Evolutionary conservation across 1,140 invertebrate species (phyloP).

Genomic region (Lethocerus indicus): DNA sequence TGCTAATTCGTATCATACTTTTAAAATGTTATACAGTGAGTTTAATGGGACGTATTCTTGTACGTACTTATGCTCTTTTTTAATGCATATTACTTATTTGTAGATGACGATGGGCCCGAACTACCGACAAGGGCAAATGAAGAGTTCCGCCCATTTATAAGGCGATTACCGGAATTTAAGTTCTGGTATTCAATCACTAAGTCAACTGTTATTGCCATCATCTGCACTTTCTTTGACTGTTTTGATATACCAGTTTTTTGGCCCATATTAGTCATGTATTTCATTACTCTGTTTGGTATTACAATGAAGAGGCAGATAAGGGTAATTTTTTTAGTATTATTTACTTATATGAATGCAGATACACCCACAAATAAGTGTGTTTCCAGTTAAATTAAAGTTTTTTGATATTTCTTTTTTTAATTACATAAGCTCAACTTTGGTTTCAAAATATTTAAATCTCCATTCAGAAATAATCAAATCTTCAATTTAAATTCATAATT

Average conservation of each 20-base stretch:
- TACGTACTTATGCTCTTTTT: too few species aligned
- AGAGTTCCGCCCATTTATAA: conserved; percentile 97
- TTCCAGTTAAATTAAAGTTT: not conserved
- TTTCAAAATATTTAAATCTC: too few species aligned
- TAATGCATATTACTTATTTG: too few species aligned
- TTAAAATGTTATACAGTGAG: not conserved
- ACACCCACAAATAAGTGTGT: not conserved
- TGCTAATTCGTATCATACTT: not conserved
- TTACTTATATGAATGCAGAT: not conserved
- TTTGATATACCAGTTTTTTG: conserved; percentile 99
- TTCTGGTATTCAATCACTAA: conserved; percentile 98
- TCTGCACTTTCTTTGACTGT: conserved; percentile 93
- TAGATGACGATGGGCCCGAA: conserved; percentile 71
- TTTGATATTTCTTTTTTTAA: too few species aligned
- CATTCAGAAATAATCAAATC: too few species aligned
- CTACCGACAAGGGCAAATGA: conserved; percentile 89
- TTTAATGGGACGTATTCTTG: not conserved
- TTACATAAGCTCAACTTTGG: too few species aligned
- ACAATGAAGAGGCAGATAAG: conserved; percentile 99
- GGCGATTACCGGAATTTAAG: conserved; percentile 96
- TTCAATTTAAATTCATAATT: too few species aligned
- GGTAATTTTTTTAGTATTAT: conserved; percentile 35
- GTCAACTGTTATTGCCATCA: conserved; percentile 78
- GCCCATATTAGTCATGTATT: conserved; percentile 99
- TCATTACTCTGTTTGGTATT: conserved; percentile 93